Evolutionary conservation across 2,113 vertebrate genomes (phyloP).

Genomic region (Fukomys damarensis): DNA sequence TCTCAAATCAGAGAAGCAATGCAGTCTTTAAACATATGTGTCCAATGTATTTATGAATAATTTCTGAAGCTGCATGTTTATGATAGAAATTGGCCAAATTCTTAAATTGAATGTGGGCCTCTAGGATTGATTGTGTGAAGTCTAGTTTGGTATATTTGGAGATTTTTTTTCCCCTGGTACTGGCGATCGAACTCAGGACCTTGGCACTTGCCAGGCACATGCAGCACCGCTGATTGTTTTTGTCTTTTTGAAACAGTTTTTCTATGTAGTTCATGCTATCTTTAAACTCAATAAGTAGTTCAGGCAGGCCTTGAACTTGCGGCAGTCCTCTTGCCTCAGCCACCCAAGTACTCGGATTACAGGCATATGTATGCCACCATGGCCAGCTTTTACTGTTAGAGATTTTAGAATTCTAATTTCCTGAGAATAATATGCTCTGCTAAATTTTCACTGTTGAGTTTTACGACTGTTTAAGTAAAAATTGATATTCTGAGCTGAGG

Average conservation of each 20-base stretch:
- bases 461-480: conserved; percentile 27
- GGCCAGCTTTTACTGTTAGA: not conserved
- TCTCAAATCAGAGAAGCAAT: too few species aligned
- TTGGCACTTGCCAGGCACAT: too few species aligned
- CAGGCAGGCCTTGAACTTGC: not conserved
- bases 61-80: not conserved
- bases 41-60: not conserved
- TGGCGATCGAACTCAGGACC: too few species aligned
- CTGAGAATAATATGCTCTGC: not conserved
- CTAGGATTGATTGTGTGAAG: conserved; percentile 45
- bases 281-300: not conserved
- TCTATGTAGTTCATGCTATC: not conserved
- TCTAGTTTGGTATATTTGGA: not conserved
- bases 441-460: conserved; percentile 9
- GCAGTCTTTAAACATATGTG: too few species aligned
- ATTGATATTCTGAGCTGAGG: not conserved
- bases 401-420: conserved; percentile 51
- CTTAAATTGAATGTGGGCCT: not conserved
- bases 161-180: not conserved
- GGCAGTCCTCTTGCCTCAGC: not conserved
- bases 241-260: not conserved
- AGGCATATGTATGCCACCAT: not conserved
- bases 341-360: not conserved
- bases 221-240: too few species aligned
- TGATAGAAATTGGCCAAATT: conserved; percentile 29